A percentile compares a stretch with the other conserved stretches of the same genome.
These are phyloP conservation scores for Drosophila longiperda DNA, from an alignment of 2,888 invertebrate genomes.

Conservation along the genomic window DNA sequence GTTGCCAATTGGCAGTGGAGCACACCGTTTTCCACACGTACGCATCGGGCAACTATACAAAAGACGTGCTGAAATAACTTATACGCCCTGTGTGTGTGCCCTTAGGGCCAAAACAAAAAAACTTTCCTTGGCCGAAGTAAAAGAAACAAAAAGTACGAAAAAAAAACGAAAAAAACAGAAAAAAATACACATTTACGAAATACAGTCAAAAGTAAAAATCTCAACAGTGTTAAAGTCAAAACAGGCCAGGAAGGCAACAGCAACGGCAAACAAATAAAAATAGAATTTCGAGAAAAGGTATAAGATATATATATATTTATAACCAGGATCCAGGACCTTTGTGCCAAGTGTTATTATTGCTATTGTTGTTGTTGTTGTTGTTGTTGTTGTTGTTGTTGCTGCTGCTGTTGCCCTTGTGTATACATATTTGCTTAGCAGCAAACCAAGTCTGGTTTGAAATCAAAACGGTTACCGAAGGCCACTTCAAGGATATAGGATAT, in stretches of 20 bases:
- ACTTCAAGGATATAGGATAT: constrained; percentile 20
- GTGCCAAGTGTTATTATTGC: constrained; percentile 61
- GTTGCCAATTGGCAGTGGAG: constrained; percentile 42
- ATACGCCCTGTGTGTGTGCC: constrained; percentile 73
- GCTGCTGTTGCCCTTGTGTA: constrained; percentile 39
- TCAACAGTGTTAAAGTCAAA: constrained; percentile 72
- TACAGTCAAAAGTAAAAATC: constrained; percentile 69
- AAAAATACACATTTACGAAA: constrained; percentile 29
- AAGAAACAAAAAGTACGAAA: constrained; percentile 27
- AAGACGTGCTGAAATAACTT: constrained; percentile 77
- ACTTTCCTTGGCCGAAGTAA: constrained; percentile 51
- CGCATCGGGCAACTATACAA: constrained; percentile 70
- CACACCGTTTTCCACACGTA: constrained; percentile 76
- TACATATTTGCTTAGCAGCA: constrained; percentile 59
- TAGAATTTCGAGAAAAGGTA: constrained; percentile 56
- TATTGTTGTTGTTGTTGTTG: constrained; percentile 34
- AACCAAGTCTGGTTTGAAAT: constrained; percentile 60
- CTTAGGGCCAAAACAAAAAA: constrained; percentile 56
- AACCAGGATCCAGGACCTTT: constrained; percentile 62
- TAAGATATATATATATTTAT: constrained; percentile 76
- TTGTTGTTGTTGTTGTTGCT: constrained; percentile 29
- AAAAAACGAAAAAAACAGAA: constrained; percentile 26
- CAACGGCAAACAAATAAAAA: constrained; percentile 8
- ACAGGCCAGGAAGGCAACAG: constrained; percentile 37
- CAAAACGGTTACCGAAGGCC: constrained; percentile 61